phyloP scores from a whole-genome alignment of 2,113 vertebrate genomes.

The Pogonocichla stellata region DNA sequence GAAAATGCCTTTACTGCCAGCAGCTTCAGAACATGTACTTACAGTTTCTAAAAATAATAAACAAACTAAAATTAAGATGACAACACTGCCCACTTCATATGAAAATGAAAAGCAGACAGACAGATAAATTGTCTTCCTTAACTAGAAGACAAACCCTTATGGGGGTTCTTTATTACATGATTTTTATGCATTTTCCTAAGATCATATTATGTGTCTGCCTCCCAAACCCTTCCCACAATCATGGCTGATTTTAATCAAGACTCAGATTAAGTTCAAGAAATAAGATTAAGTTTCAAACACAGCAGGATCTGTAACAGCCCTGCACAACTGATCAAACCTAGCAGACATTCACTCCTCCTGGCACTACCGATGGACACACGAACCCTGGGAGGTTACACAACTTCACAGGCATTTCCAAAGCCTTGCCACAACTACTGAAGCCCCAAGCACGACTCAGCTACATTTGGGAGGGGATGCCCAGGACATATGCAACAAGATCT shows the following conservation, averaged over 20 bases:
- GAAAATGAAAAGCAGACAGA: not conserved
- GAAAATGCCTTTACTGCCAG: not conserved
- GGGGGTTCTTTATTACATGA: accelerated
- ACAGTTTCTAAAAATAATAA: constrained; percentile 16
- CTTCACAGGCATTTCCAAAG: accelerated
- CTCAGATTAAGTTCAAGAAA: not conserved
- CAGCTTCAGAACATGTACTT: not conserved
- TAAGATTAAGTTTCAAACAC: not conserved
- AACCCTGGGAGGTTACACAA: not conserved
- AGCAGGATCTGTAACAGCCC: not conserved
- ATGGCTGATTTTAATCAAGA: not conserved
- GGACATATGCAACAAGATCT: not conserved
- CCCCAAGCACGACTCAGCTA: accelerated
- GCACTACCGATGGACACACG: accelerated
- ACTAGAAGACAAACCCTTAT: not conserved
- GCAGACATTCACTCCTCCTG: not conserved
- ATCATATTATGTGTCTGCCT: not conserved
- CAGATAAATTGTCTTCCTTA: not conserved
- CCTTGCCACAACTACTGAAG: not conserved
- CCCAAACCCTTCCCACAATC: not conserved
- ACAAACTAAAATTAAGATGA: not conserved
- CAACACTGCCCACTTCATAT: not conserved
- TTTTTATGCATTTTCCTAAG: not conserved
- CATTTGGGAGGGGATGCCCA: accelerated
- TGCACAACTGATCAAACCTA: not conserved